phyloP scores from a whole-genome alignment of 2,888 invertebrate genomes.

The Dolomedes plantarius region DNA sequence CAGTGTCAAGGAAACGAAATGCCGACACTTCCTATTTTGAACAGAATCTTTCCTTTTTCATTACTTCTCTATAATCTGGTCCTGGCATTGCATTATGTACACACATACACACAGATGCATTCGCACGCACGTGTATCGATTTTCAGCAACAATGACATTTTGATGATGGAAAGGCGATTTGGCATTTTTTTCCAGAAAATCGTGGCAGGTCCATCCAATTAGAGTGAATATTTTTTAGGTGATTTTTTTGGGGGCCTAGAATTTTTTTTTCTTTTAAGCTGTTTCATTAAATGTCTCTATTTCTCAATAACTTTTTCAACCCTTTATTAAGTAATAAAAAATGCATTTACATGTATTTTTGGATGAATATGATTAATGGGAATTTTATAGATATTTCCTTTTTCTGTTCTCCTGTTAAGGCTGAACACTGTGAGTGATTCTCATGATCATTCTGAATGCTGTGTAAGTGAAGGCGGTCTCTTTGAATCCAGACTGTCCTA shows the following conservation, averaged over 20 bases:
- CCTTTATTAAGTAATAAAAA: too few relatives aligned
- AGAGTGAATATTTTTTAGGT: neutral
- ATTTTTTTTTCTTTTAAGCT: neutral
- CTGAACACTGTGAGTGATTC: too few relatives aligned
- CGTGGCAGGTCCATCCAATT: neutral
- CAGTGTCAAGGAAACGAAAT: slow-evolving; percentile 69
- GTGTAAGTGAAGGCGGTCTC: too few relatives aligned
- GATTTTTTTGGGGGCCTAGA: too few relatives aligned
- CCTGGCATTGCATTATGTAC: neutral
- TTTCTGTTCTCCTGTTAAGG: too few relatives aligned
- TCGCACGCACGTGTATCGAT: slow-evolving; percentile 12
- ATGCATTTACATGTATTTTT: too few relatives aligned
- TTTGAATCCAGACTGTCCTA: too few relatives aligned
- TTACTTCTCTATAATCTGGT: neutral
- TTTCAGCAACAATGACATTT: neutral
- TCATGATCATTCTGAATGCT: too few relatives aligned
- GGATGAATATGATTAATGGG: too few relatives aligned
- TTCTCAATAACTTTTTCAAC: too few relatives aligned
- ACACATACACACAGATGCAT: neutral
- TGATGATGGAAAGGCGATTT: neutral
- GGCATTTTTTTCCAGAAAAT: neutral
- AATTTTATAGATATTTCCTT: too few relatives aligned
- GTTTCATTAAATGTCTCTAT: too few relatives aligned
- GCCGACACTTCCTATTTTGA: slow-evolving; percentile 54
- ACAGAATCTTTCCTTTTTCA: slow-evolving; percentile 18